Percentiles rank a stretch among this genome's conserved stretches.
These are phyloP conservation scores for Anadara kagoshimensis DNA, from an alignment of 1,140 invertebrate species.

Conservation along the genomic window DNA sequence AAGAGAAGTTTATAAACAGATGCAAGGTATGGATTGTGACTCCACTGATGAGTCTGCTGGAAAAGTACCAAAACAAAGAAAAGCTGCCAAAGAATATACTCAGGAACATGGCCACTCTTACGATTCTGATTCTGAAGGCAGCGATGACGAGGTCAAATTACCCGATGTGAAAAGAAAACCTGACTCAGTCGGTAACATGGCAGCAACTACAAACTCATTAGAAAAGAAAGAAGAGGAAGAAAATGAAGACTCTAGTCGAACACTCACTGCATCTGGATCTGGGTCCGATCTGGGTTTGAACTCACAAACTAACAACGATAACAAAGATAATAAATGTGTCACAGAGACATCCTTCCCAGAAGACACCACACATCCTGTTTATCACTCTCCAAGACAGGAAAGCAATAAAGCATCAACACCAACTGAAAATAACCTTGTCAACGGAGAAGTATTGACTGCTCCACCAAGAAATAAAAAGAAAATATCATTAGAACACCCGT, in stretches of 20 bases:
- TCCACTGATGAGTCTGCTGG: conserved; percentile 5
- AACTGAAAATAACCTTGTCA: background rate
- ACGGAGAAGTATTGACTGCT: background rate
- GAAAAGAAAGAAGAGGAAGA: background rate
- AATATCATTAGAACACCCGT: conserved; percentile 21
- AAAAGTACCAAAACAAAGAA: conserved; percentile 1
- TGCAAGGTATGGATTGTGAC: conserved; percentile 1
- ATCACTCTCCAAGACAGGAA: conserved; percentile 8
- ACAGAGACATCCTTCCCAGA: conserved; percentile 31
- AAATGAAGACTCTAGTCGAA: conserved; percentile 17
- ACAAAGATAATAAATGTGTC: background rate
- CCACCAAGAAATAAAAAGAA: conserved; percentile 7
- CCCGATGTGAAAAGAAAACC: conserved; percentile 20
- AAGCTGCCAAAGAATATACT: conserved; percentile 32
- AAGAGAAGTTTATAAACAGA: conserved; percentile 25
- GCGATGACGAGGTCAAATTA: conserved; percentile 17
- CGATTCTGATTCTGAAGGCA: conserved; percentile 26
- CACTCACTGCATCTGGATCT: background rate
- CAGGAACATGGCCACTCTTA: background rate
- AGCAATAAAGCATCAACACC: background rate
- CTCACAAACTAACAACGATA: background rate
- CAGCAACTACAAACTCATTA: background rate
- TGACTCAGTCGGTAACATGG: conserved; percentile 1
- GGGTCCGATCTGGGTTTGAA: no score
- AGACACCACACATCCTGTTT: background rate